Evolutionary conservation across 2,797 vertebrate genomes (phyloP).

Genomic region (Labroides dimidiatus): DNA sequence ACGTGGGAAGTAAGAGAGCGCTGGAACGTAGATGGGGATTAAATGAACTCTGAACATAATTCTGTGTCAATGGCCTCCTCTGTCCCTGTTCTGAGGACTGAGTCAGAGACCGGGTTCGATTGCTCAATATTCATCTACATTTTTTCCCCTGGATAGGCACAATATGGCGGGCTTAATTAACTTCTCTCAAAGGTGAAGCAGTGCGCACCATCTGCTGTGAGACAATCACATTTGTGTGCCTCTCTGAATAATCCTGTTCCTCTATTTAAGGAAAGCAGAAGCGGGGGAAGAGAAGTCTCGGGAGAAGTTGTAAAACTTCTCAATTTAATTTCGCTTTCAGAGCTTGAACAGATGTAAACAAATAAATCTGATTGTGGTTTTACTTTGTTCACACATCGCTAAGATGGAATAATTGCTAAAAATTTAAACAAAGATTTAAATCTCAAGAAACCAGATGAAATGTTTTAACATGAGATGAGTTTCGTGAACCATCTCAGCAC

Average conservation of each 20-base stretch:
- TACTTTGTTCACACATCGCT: conserved; percentile 18
- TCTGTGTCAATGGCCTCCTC: conserved; percentile 93
- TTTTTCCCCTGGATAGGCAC: conserved; percentile 97
- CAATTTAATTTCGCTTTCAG: conserved; percentile 75
- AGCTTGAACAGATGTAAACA: conserved; percentile 25
- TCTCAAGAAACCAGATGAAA: conserved; percentile 20
- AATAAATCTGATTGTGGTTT: conserved; percentile 19
- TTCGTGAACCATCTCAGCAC: not conserved
- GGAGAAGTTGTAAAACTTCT: conserved; percentile 82
- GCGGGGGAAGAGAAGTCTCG: conserved; percentile 53
- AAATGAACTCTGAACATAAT: conserved; percentile 95
- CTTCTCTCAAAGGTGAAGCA: conserved; percentile 99
- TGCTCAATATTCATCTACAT: conserved; percentile 99
- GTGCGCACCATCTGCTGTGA: conserved; percentile 99
- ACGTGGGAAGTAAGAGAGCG: conserved; percentile 88
- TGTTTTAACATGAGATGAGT: conserved; percentile 24
- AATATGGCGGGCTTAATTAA: conserved; percentile 99
- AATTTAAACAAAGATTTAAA: not conserved
- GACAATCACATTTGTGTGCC: conserved; percentile 98
- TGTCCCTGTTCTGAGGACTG: conserved; percentile 90
- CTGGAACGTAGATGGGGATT: conserved; percentile 89
- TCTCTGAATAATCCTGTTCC: conserved; percentile 97
- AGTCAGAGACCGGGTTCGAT: conserved; percentile 94
- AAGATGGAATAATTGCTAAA: conserved; percentile 3
- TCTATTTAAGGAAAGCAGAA: conserved; percentile 78